Conservation (phyloP, 2,888 invertebrate genomes). For the Drosophila ezoana region DNA sequence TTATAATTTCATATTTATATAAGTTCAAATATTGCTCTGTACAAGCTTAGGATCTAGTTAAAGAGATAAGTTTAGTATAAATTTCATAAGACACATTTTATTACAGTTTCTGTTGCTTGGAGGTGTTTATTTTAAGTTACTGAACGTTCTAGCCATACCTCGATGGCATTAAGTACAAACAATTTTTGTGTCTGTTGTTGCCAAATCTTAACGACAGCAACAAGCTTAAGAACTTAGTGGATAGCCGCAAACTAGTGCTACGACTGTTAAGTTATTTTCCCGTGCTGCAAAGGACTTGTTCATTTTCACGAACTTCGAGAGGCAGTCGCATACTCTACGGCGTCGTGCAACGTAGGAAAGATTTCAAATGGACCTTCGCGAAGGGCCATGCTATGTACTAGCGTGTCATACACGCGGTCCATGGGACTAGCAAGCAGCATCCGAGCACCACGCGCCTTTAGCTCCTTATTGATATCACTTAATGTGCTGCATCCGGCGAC, state of each 20-base stretch:
- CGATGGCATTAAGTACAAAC: constrained; percentile 67
- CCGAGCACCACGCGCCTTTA: constrained; percentile 86
- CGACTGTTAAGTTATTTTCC: constrained; percentile 43
- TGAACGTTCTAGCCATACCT: constrained; percentile 4
- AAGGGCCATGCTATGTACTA: constrained; percentile 83
- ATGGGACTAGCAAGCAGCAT: constrained; percentile 87
- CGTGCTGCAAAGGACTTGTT: constrained; percentile 43
- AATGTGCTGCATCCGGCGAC: constrained; percentile 87
- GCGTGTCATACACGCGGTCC: constrained; percentile 84
- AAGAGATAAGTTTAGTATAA: constrained; percentile 56
- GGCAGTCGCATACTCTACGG: constrained; percentile 86
- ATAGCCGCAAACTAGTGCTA: constrained; percentile 48
- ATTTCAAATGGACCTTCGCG: constrained; percentile 85
- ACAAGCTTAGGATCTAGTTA: background rate
- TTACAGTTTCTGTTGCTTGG: constrained; percentile 38
- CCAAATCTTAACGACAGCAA: constrained; percentile 46
- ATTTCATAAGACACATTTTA: constrained; percentile 47
- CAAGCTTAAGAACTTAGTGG: constrained; percentile 39
- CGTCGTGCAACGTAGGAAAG: constrained; percentile 88
- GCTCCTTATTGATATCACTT: constrained; percentile 86
- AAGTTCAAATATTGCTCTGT: constrained; percentile 52
- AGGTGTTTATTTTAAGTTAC: constrained; percentile 37
- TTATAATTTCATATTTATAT: constrained; percentile 57
- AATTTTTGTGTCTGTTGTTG: constrained; percentile 29
- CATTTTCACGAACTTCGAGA: constrained; percentile 76